These are phyloP conservation scores for Campylomormyrus numenius DNA, from an alignment of 2,113 vertebrate species.

Conservation along the genomic window DNA sequence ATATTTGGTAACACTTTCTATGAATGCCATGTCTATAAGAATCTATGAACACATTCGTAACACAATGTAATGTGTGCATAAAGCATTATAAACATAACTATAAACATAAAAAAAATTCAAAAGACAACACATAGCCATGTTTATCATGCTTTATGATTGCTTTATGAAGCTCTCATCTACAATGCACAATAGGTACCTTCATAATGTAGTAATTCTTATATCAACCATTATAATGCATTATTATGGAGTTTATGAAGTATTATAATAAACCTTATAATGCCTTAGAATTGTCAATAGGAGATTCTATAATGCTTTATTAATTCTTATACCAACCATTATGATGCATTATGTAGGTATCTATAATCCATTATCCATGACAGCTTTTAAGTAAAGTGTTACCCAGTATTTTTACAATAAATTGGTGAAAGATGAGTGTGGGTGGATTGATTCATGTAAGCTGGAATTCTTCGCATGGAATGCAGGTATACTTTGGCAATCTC, in stretches of 20 bases:
- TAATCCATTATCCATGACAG: not conserved
- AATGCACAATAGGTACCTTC: too few species aligned
- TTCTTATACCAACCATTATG: not conserved
- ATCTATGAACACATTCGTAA: not conserved
- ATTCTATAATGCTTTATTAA: not conserved
- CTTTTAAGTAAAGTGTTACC: not conserved
- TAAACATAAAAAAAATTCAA: not conserved
- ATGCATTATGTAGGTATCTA: not conserved
- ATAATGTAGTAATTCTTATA: too few species aligned
- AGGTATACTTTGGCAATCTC: not conserved
- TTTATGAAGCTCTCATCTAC: too few species aligned
- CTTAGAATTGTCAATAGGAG: not conserved
- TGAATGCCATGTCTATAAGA: slow-evolving; percentile 15
- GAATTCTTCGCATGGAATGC: not conserved
- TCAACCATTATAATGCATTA: too few species aligned
- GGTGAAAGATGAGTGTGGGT: not conserved
- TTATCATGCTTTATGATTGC: not conserved
- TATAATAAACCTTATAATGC: not conserved
- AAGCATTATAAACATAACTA: not conserved
- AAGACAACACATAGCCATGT: not conserved
- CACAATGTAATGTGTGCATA: not conserved
- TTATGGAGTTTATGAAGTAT: not conserved
- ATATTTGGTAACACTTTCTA: slow-evolving; percentile 10
- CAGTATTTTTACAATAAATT: not conserved
- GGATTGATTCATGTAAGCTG: not conserved